phyloP scores from a whole-genome alignment of 2,797 vertebrate species.

The Girardinus metallicus region DNA sequence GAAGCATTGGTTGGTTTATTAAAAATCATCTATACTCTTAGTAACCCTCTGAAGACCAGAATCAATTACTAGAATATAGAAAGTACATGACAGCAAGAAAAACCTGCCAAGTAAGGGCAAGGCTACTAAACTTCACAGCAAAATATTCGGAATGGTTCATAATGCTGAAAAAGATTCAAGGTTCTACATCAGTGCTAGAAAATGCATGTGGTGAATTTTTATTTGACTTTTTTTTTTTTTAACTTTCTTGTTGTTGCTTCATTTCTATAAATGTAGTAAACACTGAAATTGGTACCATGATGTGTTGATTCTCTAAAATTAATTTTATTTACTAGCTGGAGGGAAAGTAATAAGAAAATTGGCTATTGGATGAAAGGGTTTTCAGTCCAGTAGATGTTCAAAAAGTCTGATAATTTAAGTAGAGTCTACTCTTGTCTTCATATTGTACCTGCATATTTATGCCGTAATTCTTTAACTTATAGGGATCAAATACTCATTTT shows the following conservation, averaged over 20 bases:
- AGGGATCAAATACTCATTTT: constrained; percentile 10
- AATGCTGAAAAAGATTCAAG: neutral
- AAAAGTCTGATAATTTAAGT: neutral
- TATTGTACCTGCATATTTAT: neutral
- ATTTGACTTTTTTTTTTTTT: neutral
- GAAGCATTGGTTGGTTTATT: neutral
- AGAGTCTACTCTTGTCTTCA: neutral
- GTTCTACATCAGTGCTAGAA: neutral
- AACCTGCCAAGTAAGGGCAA: neutral
- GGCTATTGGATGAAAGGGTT: neutral
- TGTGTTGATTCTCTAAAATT: neutral
- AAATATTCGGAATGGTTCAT: neutral
- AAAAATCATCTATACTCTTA: neutral
- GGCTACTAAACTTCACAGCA: neutral
- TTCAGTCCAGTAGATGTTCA: neutral
- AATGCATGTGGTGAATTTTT: neutral
- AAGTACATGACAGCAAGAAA: neutral
- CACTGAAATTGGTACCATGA: neutral
- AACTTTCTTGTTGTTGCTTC: neutral
- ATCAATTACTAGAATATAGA: neutral
- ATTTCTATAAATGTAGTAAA: neutral
- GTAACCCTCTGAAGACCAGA: neutral
- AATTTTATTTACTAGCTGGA: neutral
- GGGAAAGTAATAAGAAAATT: neutral
- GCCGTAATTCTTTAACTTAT: neutral